Evolutionary conservation across 2,113 vertebrate species (phyloP).

Genomic region (Heterochromis multidens): DNA sequence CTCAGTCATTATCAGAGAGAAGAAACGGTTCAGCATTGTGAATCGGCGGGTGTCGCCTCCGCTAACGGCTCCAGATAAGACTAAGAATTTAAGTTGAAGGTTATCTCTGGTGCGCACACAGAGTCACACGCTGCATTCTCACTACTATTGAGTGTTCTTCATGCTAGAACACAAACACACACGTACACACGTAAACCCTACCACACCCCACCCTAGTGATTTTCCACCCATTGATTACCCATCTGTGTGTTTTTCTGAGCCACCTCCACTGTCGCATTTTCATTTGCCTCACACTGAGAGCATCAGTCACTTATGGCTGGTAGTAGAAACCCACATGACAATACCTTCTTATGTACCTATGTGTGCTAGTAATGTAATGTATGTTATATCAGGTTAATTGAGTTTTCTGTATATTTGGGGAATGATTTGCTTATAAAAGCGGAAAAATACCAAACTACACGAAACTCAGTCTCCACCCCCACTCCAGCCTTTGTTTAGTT

Average conservation of each 20-base stretch:
- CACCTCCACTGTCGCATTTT: background rate
- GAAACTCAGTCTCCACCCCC: background rate
- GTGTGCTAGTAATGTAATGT: background rate
- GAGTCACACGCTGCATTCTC: background rate
- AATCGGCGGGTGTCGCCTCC: slow-evolving; percentile 8
- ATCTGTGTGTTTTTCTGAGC: slow-evolving; percentile 2
- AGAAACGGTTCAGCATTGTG: background rate
- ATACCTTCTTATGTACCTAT: background rate
- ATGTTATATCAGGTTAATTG: background rate
- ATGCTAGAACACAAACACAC: background rate
- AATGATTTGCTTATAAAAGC: background rate
- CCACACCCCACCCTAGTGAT: background rate
- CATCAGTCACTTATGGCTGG: background rate
- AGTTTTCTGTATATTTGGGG: background rate
- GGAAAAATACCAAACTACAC: background rate
- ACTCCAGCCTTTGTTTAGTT: background rate
- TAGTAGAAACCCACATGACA: background rate
- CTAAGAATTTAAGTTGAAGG: slow-evolving; percentile 30
- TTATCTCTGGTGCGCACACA: slow-evolving; percentile 59
- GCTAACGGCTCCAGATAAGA: slow-evolving; percentile 39
- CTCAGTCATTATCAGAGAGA: background rate
- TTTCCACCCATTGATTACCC: slow-evolving; percentile 66
- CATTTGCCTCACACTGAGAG: background rate
- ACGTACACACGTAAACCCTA: background rate
- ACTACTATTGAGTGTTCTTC: background rate